A percentile compares a stretch with the other conserved stretches of the same genome.
Evolutionary conservation across 2,113 vertebrate genomes (phyloP).

Genomic region (Calidris pugnax): DNA sequence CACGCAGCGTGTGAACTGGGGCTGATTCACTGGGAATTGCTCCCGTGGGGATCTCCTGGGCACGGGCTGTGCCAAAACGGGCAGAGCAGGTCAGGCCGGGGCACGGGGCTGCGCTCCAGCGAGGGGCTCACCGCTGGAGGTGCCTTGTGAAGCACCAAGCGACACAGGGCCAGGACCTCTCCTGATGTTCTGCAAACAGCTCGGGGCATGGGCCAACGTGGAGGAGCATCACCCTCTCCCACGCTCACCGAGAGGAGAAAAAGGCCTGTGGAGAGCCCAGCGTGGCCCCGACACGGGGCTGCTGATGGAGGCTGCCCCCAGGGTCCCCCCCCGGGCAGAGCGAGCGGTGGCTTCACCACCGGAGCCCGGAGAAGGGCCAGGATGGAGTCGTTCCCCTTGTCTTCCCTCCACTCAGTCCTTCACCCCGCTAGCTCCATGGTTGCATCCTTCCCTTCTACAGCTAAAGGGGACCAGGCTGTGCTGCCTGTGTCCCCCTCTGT

Average conservation of each 20-base stretch:
- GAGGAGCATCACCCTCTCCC: neutral
- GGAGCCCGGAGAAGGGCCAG: neutral
- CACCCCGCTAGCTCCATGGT: rapidly evolving
- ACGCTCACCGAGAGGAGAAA: neutral
- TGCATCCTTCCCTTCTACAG: neutral
- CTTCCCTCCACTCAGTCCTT: neutral
- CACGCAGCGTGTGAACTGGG: rapidly evolving
- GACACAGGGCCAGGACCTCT: rapidly evolving
- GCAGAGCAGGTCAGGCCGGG: neutral
- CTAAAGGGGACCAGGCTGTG: rapidly evolving
- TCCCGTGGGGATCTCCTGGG: neutral
- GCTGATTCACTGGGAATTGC: neutral
- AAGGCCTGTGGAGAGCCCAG: neutral
- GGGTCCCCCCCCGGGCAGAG: neutral
- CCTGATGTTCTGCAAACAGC: neutral
- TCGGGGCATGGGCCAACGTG: neutral
- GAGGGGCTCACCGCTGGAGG: neutral
- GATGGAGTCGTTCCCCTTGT: neutral
- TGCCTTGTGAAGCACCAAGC: neutral
- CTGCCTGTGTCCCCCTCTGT: neutral
- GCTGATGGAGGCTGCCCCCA: neutral
- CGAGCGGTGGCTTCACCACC: neutral
- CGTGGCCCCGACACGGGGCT: rapidly evolving
- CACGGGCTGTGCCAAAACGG: rapidly evolving
- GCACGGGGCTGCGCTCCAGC: neutral